These are phyloP conservation scores for Aphelinus certus DNA, from an alignment of 1,140 invertebrate genomes.

Conservation along the genomic window DNA sequence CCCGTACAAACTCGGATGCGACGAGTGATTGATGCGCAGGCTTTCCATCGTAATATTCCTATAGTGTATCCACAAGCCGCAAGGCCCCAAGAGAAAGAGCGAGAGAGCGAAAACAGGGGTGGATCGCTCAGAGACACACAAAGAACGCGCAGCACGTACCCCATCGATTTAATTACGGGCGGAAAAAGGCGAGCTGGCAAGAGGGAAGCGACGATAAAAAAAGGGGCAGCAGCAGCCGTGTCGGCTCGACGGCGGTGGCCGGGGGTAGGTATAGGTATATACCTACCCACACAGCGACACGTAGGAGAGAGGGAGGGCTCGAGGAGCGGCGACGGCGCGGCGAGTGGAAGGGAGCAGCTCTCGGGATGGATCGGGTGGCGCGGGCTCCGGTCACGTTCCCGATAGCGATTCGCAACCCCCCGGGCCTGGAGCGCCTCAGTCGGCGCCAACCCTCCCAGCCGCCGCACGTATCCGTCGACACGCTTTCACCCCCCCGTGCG, in stretches of 20 bases:
- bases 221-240: not conserved
- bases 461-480: too few relatives aligned
- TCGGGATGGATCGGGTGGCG: slow-evolving; percentile 49
- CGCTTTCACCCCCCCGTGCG: too few relatives aligned
- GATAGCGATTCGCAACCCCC: slow-evolving; percentile 55
- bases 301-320: not conserved
- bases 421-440: slow-evolving; percentile 30
- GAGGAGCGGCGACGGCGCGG: not conserved
- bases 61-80: too few relatives aligned
- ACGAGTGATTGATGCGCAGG: too few relatives aligned
- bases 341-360: not conserved
- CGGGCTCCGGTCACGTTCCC: slow-evolving; percentile 51
- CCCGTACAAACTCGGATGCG: too few relatives aligned
- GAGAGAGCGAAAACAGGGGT: not conserved
- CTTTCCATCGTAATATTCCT: too few relatives aligned
- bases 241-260: not conserved
- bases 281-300: not conserved
- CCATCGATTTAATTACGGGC: too few relatives aligned
- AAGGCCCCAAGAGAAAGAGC: not conserved
- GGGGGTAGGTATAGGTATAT: not conserved
- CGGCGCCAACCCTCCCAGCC: too few relatives aligned
- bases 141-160: too few relatives aligned
- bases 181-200: not conserved
- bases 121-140: too few relatives aligned
- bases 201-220: not conserved